A percentile compares a stretch with the other conserved stretches of the same genome.
Evolutionary conservation across 2,888 invertebrate species (phyloP).

Genomic region (Escarpia spicata): DNA sequence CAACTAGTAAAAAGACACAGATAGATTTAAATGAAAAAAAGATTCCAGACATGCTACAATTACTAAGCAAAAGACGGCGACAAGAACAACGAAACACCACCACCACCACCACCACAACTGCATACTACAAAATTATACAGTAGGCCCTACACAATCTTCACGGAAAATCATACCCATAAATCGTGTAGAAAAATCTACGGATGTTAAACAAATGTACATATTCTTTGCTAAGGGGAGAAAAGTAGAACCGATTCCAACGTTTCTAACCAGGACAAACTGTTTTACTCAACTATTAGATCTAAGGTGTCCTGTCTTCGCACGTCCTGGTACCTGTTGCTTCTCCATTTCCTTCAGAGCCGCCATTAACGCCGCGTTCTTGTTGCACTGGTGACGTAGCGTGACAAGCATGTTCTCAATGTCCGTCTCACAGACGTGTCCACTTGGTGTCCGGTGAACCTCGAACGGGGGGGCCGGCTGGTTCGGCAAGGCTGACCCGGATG

Average conservation of each 20-base stretch:
- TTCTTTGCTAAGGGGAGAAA: no score
- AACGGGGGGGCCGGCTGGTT: neutral
- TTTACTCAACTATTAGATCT: neutral
- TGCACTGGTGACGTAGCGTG: neutral
- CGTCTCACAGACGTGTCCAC: slow-evolving; percentile 18
- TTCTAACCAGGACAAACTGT: no score
- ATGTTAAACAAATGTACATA: no score
- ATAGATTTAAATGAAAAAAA: neutral
- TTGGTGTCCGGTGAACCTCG: slow-evolving; percentile 18
- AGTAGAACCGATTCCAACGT: no score
- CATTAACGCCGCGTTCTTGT: slow-evolving; percentile 21
- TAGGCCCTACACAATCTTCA: no score
- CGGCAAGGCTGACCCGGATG: neutral
- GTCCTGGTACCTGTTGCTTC: slow-evolving; percentile 20
- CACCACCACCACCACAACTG: no score
- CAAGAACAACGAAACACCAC: no score
- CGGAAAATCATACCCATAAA: no score
- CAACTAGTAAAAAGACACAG: neutral
- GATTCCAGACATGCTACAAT: neutral
- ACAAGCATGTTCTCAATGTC: slow-evolving; percentile 24
- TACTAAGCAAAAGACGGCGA: neutral
- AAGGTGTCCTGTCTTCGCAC: neutral
- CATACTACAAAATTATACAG: no score
- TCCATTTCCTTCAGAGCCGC: slow-evolving; percentile 19
- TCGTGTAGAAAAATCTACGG: no score